Conservation (phyloP, 2,797 vertebrate species). For the Schizopygopsis pylzovi region DNA sequence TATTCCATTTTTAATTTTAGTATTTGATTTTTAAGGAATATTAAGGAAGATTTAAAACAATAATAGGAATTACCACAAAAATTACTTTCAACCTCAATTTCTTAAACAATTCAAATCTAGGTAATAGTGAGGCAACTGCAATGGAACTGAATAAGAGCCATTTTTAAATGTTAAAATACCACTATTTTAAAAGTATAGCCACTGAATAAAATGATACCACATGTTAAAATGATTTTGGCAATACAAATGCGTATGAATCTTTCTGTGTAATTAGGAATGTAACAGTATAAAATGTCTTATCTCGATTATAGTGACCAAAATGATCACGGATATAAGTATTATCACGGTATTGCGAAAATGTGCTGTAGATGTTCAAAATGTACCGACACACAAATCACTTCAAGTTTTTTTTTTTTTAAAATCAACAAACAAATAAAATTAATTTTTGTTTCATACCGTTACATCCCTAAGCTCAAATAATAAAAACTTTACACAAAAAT, state of each 20-base stretch:
- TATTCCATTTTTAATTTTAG: not conserved
- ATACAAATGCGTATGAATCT: not conserved
- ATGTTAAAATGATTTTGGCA: not conserved
- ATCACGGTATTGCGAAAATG: too few relatives aligned
- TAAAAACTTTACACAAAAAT: not conserved
- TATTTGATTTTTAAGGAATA: not conserved
- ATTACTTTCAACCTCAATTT: not conserved
- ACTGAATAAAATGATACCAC: not conserved
- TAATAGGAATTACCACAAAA: not conserved
- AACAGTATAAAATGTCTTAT: too few relatives aligned
- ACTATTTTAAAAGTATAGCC: not conserved
- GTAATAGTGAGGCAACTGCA: not conserved
- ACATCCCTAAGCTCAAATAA: not conserved
- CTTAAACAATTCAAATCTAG: not conserved
- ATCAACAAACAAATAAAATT: too few relatives aligned
- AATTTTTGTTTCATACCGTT: too few relatives aligned
- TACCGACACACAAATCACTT: too few relatives aligned
- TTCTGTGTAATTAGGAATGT: not conserved
- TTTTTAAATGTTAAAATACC: not conserved
- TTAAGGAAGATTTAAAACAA: not conserved
- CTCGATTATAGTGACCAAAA: too few relatives aligned
- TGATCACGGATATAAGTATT: too few relatives aligned
- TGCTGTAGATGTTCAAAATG: too few relatives aligned
- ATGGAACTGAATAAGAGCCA: not conserved
- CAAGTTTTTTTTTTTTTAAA: too few relatives aligned